Evolutionary conservation across 2,797 vertebrate genomes (phyloP).

Genomic region (Cheracebus regulus): DNA sequence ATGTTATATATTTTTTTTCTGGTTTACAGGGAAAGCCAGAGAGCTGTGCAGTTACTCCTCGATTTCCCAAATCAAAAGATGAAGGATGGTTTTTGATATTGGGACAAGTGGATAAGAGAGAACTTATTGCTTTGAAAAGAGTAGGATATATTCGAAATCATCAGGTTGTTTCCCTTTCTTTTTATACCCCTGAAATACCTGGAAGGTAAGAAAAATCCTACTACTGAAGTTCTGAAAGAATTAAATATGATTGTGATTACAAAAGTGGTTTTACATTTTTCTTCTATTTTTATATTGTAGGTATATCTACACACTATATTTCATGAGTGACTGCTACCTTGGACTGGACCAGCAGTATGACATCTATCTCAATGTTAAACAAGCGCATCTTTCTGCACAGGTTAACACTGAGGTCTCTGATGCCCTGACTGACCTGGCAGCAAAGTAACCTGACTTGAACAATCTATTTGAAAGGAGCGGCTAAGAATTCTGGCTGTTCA

Average conservation of each 20-base stretch:
- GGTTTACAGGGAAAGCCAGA: constrained; percentile 93
- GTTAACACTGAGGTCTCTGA: constrained; percentile 86
- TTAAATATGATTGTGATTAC: not conserved
- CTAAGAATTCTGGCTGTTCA: constrained; percentile 59
- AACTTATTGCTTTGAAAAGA: constrained; percentile 95
- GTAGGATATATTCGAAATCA: constrained; percentile 90
- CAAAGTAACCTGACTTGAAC: constrained; percentile 77
- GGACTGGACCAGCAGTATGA: constrained; percentile 99
- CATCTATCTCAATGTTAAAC: constrained; percentile 90
- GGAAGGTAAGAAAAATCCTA: constrained; percentile 89
- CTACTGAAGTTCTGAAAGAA: not conserved
- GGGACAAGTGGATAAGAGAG: constrained; percentile 94
- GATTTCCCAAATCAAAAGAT: constrained; percentile 95
- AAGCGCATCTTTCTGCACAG: constrained; percentile 86
- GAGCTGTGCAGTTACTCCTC: constrained; percentile 91
- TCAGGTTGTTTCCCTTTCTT: constrained; percentile 89
- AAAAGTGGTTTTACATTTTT: not conserved
- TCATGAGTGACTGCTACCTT: constrained; percentile 98
- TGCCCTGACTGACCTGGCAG: constrained; percentile 64
- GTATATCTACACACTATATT: constrained; percentile 96
- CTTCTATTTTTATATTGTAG: constrained; percentile 81
- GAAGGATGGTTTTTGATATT: constrained; percentile 97
- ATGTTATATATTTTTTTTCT: constrained; percentile 2
- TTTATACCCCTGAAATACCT: constrained; percentile 93
- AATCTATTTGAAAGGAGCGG: constrained; percentile 52